A percentile compares a stretch with the other conserved stretches of the same genome.
Evolutionary conservation across 53 echinoderm and acorn worm species (phyloP).

Genomic region (Apostichopus leukothele): DNA sequence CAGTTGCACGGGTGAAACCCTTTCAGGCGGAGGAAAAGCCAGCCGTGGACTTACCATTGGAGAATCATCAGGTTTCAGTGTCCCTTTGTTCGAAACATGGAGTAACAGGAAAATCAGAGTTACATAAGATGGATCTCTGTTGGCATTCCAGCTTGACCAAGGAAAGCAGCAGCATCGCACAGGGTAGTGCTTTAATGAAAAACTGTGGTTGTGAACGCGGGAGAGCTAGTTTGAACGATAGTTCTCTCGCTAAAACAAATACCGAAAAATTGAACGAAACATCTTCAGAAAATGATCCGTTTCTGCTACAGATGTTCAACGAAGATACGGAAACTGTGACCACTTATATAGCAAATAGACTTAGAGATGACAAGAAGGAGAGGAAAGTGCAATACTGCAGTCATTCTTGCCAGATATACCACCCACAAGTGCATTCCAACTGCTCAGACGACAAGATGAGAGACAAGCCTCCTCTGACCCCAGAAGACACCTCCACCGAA

Average conservation of each 20-base stretch:
- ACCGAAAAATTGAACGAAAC: not conserved
- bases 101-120: not conserved
- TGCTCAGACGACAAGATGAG: not conserved
- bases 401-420: conserved; percentile 27
- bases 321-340: not conserved
- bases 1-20: conserved; percentile 61
- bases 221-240: not conserved
- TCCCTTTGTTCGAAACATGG: not conserved
- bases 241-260: not conserved
- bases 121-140: conserved; percentile 1
- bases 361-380: not conserved
- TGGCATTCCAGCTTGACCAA: not conserved
- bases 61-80: not conserved
- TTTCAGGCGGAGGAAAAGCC: conserved; percentile 33
- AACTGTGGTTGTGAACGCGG: not conserved
- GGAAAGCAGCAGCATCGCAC: not conserved
- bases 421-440: conserved; percentile 18
- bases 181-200: not conserved
- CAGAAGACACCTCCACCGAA: not conserved
- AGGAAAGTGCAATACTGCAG: conserved; percentile 42
- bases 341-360: not conserved
- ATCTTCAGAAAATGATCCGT: not conserved
- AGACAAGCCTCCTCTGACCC: not conserved
- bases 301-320: not conserved
- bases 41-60: not conserved